A percentile compares a stretch with the other conserved stretches of the same genome.
These are phyloP conservation scores for Drosophila grimshawi DNA, from an alignment of 1,140 invertebrate species.

Conservation along the genomic window DNA sequence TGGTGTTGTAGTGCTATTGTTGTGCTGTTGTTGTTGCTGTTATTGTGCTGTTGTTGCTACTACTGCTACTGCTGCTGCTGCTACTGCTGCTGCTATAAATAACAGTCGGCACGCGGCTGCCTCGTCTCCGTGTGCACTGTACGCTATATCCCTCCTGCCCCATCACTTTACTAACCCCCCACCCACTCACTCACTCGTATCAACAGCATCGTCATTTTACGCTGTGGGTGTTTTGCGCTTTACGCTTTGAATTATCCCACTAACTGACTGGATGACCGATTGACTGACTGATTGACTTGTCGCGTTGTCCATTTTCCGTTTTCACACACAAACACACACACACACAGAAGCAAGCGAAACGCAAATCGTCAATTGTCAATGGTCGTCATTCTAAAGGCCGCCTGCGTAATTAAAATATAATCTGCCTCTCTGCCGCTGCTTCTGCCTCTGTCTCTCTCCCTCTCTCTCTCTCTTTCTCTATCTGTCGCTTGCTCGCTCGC, in stretches of 20 bases:
- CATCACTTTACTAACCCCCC: constrained; percentile 13
- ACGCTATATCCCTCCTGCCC: constrained; percentile 2
- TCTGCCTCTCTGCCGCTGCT: constrained; percentile 3
- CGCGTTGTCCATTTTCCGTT: constrained; percentile 63
- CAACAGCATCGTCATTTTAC: constrained; percentile 27
- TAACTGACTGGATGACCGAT: background rate
- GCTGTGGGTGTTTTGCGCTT: constrained; percentile 68
- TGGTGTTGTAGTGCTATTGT: too few relatives aligned
- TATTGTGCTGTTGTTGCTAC: constrained; percentile 26
- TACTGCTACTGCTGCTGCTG: constrained; percentile 41
- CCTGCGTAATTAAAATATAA: constrained; percentile 74
- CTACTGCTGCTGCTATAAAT: constrained; percentile 62
- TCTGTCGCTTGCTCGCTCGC: background rate
- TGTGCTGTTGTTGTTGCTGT: constrained; percentile 12
- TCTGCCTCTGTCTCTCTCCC: background rate
- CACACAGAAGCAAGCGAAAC: constrained; percentile 43
- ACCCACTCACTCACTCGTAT: constrained; percentile 22
- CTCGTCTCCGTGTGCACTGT: constrained; percentile 41
- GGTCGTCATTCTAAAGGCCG: constrained; percentile 65
- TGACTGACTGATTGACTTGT: constrained; percentile 38
- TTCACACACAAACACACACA: constrained; percentile 47
- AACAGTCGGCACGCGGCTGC: constrained; percentile 73
- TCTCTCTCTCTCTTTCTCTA: constrained; percentile 1
- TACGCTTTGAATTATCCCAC: constrained; percentile 39
- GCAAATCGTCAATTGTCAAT: constrained; percentile 71